Percentiles rank a stretch among this genome's conserved stretches.
These are phyloP conservation scores for Callithrix jacchus DNA, from an alignment of 2,113 vertebrate genomes.

Conservation along the genomic window DNA sequence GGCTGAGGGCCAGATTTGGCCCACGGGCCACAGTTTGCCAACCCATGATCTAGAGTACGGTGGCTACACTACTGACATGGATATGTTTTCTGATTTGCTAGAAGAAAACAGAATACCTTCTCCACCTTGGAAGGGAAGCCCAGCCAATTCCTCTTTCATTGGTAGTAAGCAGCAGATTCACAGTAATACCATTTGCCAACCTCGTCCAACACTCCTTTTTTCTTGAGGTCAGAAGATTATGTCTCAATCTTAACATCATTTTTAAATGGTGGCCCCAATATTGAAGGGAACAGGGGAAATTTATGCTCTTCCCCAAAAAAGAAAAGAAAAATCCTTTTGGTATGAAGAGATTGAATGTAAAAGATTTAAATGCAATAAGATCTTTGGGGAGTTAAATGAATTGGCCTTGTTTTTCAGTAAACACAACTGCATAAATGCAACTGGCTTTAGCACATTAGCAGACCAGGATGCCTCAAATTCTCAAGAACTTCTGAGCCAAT, in stretches of 20 bases:
- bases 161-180: not conserved
- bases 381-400: slow-evolving; percentile 7
- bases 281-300: not conserved
- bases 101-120: not conserved
- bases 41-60: not conserved
- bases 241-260: not conserved
- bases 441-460: not conserved
- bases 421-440: not conserved
- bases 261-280: not conserved
- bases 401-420: slow-evolving; percentile 1
- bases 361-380: not conserved
- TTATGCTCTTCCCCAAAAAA: not conserved
- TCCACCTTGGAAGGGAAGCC: too few species aligned
- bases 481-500: slow-evolving; percentile 25
- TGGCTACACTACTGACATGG: rapidly evolving
- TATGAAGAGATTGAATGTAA: not conserved
- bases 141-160: not conserved
- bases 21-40: not conserved
- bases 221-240: not conserved
- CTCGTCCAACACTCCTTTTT: not conserved
- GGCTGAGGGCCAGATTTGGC: not conserved
- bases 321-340: not conserved
- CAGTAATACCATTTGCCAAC: not conserved
- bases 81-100: not conserved
- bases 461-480: not conserved